Percentiles rank a stretch among this genome's conserved stretches.
Evolutionary conservation across 2,888 invertebrate genomes (phyloP).

Genomic region (Ormyrus rosae): DNA sequence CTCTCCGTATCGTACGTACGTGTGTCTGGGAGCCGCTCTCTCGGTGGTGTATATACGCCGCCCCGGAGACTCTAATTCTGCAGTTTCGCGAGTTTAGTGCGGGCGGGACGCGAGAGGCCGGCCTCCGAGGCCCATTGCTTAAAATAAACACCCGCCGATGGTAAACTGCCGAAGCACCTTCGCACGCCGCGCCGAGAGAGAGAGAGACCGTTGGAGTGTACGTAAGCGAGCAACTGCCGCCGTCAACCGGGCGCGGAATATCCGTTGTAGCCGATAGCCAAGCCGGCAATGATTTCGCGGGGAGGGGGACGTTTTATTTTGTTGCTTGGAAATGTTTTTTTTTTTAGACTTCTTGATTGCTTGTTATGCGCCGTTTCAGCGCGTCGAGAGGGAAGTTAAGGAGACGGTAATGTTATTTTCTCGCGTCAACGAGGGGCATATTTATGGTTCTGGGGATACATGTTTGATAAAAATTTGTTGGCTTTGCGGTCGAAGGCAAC

Average conservation of each 20-base stretch:
- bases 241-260: no score
- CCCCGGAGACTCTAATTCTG: slow-evolving; percentile 48
- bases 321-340: no score
- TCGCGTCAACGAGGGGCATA: slow-evolving; percentile 24
- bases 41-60: neutral
- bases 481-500: slow-evolving; percentile 20
- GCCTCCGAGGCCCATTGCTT: slow-evolving; percentile 14
- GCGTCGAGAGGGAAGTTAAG: slow-evolving; percentile 27
- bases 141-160: slow-evolving; percentile 6
- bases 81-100: slow-evolving; percentile 46
- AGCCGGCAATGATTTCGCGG: no score
- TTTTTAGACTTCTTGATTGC: no score
- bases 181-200: no score
- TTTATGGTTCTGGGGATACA: slow-evolving; percentile 42
- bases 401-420: slow-evolving; percentile 35
- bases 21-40: neutral
- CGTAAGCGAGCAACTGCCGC: no score
- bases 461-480: slow-evolving; percentile 35
- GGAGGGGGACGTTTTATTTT: no score
- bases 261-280: no score
- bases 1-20: neutral
- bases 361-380: neutral
- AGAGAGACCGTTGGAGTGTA: no score
- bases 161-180: no score
- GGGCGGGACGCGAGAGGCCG: neutral